phyloP scores from a whole-genome alignment of 2,888 invertebrate genomes.

The Zaprionus obscuricornis region DNA sequence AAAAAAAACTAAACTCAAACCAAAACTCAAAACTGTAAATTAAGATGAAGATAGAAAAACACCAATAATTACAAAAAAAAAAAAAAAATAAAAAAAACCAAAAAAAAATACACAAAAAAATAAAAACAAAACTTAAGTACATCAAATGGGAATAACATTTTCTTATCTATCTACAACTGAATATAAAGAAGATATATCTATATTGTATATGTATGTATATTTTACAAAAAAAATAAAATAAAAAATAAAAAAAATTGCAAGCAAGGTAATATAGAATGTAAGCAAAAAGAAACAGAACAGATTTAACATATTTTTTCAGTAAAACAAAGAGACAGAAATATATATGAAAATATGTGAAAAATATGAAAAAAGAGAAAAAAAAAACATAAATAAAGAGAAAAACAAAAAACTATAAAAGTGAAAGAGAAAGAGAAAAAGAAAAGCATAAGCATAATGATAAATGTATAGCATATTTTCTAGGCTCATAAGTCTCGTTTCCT shows the following conservation, averaged over 20 bases:
- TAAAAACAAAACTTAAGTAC: too few relatives aligned
- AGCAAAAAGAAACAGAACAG: slow-evolving; percentile 47
- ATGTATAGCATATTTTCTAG: slow-evolving; percentile 64
- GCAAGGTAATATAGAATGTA: slow-evolving; percentile 55
- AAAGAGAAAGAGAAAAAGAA: slow-evolving; percentile 34
- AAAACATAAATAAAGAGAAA: slow-evolving; percentile 12
- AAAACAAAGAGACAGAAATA: slow-evolving; percentile 35
- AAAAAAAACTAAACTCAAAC: too few relatives aligned
- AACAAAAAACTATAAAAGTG: slow-evolving; percentile 9
- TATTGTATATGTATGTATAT: slow-evolving; percentile 71
- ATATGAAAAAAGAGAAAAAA: slow-evolving; percentile 25
- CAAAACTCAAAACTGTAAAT: slow-evolving; percentile 33
- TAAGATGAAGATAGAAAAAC: slow-evolving; percentile 13
- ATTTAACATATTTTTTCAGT: slow-evolving; percentile 76
- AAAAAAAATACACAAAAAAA: too few relatives aligned
- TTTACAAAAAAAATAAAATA: slow-evolving; percentile 62
- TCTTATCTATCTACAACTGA: slow-evolving; percentile 64
- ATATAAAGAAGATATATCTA: slow-evolving; percentile 59
- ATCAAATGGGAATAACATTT: slow-evolving; percentile 51
- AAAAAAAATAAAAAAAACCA: too few relatives aligned
- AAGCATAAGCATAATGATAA: slow-evolving; percentile 30
- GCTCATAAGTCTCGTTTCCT: slow-evolving; percentile 38
- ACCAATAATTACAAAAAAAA: too few relatives aligned
- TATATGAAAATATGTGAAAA: slow-evolving; percentile 31
- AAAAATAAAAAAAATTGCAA: slow-evolving; percentile 36